Base-by-base conservation (phyloP, 2,888 invertebrate genomes). In the Callyntrura guangdongensis region DNA sequence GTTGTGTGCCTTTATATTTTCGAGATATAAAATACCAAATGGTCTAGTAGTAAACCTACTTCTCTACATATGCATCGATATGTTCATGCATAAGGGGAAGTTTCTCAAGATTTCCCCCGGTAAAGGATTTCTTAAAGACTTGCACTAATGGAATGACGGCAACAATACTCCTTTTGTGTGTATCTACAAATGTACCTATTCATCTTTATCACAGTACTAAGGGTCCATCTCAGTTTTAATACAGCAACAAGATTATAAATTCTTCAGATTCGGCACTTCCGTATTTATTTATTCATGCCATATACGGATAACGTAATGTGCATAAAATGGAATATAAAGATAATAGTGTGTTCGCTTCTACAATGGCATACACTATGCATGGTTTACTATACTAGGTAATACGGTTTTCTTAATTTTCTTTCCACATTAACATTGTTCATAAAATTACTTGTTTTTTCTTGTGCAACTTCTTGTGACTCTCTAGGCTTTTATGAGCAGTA, bases 401-500 rank as follows among this genome's bases (percentile, higher is more conserved):
- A 74, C 74, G 49, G 22, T 74, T 74, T 59, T 49, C 74, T 74
- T 74, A 74, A 74, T 74, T 74, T 72, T 74, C 74, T 20, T 74
- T 74, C 22, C 49, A 74, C 74, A 74, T 49, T 67, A 64, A 64
- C 79, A 81, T 79, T 81, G 79, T 67, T 67, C 87, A 79, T 53
- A 64, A 56, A 61, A 47, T 49, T 47, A 67, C 81, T 67, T 64
- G 45, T 86, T 81, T 87, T 56, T 67, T 56, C 81, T 87, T 87
- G 86, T 36, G 72, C 72, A 74, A 86, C 85, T 59, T 59, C 49
- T 86, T 59, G 20, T 49, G 74, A 22, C 22, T 74, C 11, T 74
- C 20, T n/a, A n/a, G 14, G 36, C 72, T 72, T 25, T 69, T 69
- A n/a, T 69, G 59, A 17, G 45, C 45, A 49, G 36, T 17, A 4